Conservation (phyloP, 35 echinoderm and acorn worm genomes). For the Nesometra sesokonis region DNA sequence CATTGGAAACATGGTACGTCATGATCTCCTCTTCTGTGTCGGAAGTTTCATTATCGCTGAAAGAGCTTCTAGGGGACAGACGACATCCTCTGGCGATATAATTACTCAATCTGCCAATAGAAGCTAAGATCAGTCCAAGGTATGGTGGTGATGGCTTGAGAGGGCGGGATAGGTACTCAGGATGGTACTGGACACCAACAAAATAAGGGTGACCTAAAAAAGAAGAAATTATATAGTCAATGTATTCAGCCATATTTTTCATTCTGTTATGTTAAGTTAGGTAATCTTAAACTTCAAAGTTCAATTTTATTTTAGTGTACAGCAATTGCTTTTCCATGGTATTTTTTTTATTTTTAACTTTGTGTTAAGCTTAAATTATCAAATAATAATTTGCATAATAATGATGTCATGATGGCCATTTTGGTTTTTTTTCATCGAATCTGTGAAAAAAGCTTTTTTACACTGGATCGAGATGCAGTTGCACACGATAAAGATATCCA, state of each 20-base stretch:
- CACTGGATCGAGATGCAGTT: no score
- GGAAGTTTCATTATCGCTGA: constrained; percentile 55
- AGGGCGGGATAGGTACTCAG: constrained; percentile 90
- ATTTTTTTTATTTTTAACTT: no score
- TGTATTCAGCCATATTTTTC: no score
- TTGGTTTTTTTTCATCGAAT: no score
- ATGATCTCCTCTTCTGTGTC: constrained; percentile 86
- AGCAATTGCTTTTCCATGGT: no score
- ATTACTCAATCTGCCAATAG: constrained; percentile 42
- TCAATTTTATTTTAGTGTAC: neutral
- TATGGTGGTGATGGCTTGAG: constrained; percentile 94
- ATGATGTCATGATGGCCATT: no score
- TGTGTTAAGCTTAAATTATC: no score
- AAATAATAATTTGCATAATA: no score
- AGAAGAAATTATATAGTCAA: neutral
- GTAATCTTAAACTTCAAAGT: no score
- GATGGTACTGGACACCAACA: constrained; percentile 96
- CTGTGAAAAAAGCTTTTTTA: no score
- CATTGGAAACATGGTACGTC: neutral
- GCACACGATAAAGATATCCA: no score
- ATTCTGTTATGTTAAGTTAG: no score
- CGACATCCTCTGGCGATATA: constrained; percentile 71
- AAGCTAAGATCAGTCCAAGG: constrained; percentile 83
- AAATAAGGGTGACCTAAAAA: constrained; percentile 84
- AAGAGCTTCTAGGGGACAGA: constrained; percentile 58